Percentiles rank a stretch among this genome's conserved stretches.
phyloP scores from a whole-genome alignment of 2,113 vertebrate genomes.

The Phoxinus phoxinus region DNA sequence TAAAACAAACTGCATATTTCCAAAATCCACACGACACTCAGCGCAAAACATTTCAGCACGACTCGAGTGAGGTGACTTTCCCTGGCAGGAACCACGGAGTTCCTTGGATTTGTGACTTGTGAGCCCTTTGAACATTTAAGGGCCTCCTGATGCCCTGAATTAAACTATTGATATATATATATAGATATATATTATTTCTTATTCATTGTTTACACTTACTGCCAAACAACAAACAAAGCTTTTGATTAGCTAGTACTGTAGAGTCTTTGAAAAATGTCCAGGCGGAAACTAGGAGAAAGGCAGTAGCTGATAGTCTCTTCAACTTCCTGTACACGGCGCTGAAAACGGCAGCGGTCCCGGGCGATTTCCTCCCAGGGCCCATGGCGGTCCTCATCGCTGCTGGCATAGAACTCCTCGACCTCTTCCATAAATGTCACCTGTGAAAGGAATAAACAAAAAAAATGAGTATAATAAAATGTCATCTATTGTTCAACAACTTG shows the following conservation, averaged over 20 bases:
- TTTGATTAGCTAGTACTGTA: conserved; percentile 50
- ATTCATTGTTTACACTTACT: conserved; percentile 12
- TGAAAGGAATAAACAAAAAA: not conserved
- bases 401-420: conserved; percentile 87
- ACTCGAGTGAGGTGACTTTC: conserved; percentile 32
- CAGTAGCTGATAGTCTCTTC: conserved; percentile 86
- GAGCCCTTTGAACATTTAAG: conserved; percentile 51
- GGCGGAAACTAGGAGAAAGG: conserved; percentile 82
- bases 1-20: conserved; percentile 25
- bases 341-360: conserved; percentile 88
- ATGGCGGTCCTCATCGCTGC: conserved; percentile 86
- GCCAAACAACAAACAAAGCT: conserved; percentile 33
- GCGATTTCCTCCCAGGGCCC: conserved; percentile 96
- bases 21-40: conserved; percentile 20
- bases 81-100: conserved; percentile 11
- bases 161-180: conserved; percentile 40
- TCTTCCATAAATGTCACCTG: conserved; percentile 92
- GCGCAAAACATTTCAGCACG: conserved; percentile 33
- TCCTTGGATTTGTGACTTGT: conserved; percentile 27
- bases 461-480: not conserved
- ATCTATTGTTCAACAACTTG: not conserved
- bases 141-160: conserved; percentile 44
- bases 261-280: conserved; percentile 64
- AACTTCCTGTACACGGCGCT: conserved; percentile 87
- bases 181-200: conserved; percentile 14